Conservation (phyloP, 2,113 vertebrate species). For the Malurus melanocephalus region DNA sequence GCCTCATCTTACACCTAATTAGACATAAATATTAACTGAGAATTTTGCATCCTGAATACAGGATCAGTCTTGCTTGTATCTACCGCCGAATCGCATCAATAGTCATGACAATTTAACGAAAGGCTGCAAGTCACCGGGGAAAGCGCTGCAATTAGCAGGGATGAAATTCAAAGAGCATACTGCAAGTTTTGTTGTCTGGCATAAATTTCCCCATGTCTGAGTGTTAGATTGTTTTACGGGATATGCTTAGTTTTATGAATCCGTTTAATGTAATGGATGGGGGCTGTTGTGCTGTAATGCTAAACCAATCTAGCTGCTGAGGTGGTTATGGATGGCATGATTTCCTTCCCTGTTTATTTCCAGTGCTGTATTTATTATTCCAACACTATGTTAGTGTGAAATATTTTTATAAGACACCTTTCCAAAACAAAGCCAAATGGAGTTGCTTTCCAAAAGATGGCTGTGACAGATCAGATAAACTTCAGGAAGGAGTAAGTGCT, state of each 20-base stretch:
- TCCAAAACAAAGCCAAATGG: neutral
- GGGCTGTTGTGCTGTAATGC: neutral
- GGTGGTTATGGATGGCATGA: conserved; percentile 1
- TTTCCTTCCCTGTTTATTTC: conserved; percentile 16
- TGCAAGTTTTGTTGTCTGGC: neutral
- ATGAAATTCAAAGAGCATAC: conserved; percentile 6
- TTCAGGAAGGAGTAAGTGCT: neutral
- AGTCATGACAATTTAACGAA: neutral
- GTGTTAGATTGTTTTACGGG: neutral
- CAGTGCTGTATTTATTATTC: conserved; percentile 42
- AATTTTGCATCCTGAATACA: conserved; percentile 9
- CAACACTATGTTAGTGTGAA: neutral
- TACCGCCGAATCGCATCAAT: neutral
- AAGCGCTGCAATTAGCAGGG: neutral
- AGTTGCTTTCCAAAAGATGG: conserved; percentile 5
- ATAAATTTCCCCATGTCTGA: conserved; percentile 1
- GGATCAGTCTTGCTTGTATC: conserved; percentile 9
- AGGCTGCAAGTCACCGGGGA: conserved; percentile 1
- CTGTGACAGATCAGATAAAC: conserved; percentile 3
- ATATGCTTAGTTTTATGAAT: conserved; percentile 18
- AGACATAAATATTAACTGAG: conserved; percentile 3
- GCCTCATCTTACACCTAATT: conserved; percentile 26
- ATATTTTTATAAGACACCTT: conserved; percentile 1
- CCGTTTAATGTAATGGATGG: conserved; percentile 9
- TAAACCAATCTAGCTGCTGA: neutral